phyloP scores from a whole-genome alignment of 1,140 invertebrate genomes.

The Drosophila erecta region DNA sequence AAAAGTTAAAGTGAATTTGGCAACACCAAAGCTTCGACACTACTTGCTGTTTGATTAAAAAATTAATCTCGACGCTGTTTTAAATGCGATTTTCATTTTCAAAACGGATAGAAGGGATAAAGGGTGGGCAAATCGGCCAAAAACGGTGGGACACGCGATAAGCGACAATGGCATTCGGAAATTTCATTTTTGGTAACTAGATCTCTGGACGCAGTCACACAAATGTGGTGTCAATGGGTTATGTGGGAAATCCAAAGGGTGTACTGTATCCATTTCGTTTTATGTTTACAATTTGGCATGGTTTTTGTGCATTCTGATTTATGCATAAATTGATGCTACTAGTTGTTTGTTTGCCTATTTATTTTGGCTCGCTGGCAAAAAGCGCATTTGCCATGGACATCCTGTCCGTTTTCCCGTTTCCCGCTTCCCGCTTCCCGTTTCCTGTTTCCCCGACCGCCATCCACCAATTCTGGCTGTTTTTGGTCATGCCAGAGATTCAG shows the following conservation, averaged over 20 bases:
- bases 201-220: slow-evolving; percentile 21
- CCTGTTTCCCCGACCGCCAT: neutral
- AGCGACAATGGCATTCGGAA: slow-evolving; percentile 53
- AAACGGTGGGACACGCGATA: slow-evolving; percentile 28
- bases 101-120: neutral
- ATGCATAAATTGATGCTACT: slow-evolving; percentile 72
- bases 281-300: slow-evolving; percentile 64
- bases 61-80: slow-evolving; percentile 40
- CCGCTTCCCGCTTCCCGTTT: slow-evolving; percentile 2
- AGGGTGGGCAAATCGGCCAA: neutral
- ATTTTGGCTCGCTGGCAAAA: slow-evolving; percentile 55
- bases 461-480: slow-evolving; percentile 15
- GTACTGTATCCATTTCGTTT: slow-evolving; percentile 46
- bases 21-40: neutral
- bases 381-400: slow-evolving; percentile 64
- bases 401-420: slow-evolving; percentile 20
- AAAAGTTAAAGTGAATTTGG: slow-evolving; percentile 47
- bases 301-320: slow-evolving; percentile 70
- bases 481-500: slow-evolving; percentile 38
- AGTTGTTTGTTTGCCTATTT: slow-evolving; percentile 51
- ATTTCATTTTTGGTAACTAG: slow-evolving; percentile 62
- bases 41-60: slow-evolving; percentile 31
- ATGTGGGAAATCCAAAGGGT: neutral
- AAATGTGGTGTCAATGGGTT: slow-evolving; percentile 42
- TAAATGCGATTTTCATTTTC: slow-evolving; percentile 39